Percentiles rank a stretch among this genome's conserved stretches.
phyloP scores from a whole-genome alignment of 2,797 vertebrate species.

The Melanotaenia parkinsoni region DNA sequence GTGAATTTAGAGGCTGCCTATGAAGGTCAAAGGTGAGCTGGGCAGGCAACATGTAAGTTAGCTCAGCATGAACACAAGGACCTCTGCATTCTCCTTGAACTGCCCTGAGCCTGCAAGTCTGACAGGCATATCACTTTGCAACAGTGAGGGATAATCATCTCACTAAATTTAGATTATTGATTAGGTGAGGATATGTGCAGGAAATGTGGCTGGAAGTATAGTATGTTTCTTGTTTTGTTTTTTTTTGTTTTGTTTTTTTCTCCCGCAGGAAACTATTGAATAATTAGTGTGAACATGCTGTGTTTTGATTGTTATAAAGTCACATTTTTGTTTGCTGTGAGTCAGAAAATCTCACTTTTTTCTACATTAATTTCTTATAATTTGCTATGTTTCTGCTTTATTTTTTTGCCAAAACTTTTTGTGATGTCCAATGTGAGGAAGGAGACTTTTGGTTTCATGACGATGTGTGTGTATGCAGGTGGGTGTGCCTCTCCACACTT shows the following conservation, averaged over 20 bases:
- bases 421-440: not conserved
- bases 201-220: conserved; percentile 37
- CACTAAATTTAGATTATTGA: conserved; percentile 83
- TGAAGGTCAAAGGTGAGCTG: conserved; percentile 76
- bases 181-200: conserved; percentile 67
- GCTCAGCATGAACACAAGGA: conserved; percentile 28
- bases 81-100: conserved; percentile 71
- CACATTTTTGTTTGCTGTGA: not conserved
- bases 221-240: conserved; percentile 5
- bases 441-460: conserved; percentile 11
- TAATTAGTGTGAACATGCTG: not conserved
- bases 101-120: conserved; percentile 56
- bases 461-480: conserved; percentile 44
- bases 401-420: not conserved
- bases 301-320: not conserved
- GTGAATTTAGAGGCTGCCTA: conserved; percentile 81
- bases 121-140: conserved; percentile 78
- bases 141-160: conserved; percentile 72
- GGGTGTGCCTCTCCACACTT: conserved; percentile 57
- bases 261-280: not conserved
- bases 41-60: conserved; percentile 25
- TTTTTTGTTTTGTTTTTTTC: conserved; percentile 4
- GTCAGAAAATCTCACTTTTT: not conserved
- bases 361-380: not conserved
- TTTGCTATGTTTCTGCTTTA: not conserved